A percentile compares a stretch with the other conserved stretches of the same genome.
Evolutionary conservation across 1,140 invertebrate genomes (phyloP).

Genomic region (Zaprionus vittiger): DNA sequence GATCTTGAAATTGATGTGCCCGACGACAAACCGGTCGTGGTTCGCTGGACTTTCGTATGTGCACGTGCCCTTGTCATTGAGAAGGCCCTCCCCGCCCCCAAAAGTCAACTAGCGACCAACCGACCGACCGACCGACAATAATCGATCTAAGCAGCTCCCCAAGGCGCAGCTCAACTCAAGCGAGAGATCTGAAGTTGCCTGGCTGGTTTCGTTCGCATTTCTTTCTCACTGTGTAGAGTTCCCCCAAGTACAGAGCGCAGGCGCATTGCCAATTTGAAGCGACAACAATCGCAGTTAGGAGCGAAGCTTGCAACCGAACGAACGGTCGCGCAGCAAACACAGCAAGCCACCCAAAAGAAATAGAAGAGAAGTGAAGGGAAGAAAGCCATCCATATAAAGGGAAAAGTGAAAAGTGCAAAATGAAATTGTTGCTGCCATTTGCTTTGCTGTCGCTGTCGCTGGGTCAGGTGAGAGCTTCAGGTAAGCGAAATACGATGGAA

Average conservation of each 20-base stretch:
- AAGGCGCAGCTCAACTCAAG: not conserved
- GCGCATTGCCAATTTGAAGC: conserved; percentile 24
- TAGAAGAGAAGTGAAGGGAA: not conserved
- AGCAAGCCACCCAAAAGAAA: not conserved
- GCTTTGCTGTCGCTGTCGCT: not conserved
- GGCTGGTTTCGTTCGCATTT: conserved; percentile 33
- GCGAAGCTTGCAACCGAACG: conserved; percentile 24
- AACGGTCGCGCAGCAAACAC: conserved; percentile 13
- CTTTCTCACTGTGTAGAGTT: not conserved
- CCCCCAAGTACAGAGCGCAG: conserved; percentile 13
- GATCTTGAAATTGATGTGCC: not conserved
- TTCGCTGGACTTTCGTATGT: conserved; percentile 26
- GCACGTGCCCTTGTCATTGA: conserved; percentile 38
- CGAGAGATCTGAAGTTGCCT: conserved; percentile 34
- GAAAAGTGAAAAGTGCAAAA: conserved; percentile 7
- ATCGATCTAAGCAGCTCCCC: conserved; percentile 12
- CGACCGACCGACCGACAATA: conserved; percentile 4
- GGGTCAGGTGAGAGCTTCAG: conserved; percentile 6
- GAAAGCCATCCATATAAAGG: not conserved
- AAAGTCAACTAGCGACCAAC: not conserved
- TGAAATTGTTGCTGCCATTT: conserved; percentile 1
- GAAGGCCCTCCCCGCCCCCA: not conserved
- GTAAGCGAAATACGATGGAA: conserved; percentile 1
- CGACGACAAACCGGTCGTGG: conserved; percentile 29
- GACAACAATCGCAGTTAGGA: conserved; percentile 28